Evolutionary conservation across 2,797 vertebrate genomes (phyloP), one percentile per base, ranked within the genome.

Genomic region (Spheniscus humboldti): DNA sequence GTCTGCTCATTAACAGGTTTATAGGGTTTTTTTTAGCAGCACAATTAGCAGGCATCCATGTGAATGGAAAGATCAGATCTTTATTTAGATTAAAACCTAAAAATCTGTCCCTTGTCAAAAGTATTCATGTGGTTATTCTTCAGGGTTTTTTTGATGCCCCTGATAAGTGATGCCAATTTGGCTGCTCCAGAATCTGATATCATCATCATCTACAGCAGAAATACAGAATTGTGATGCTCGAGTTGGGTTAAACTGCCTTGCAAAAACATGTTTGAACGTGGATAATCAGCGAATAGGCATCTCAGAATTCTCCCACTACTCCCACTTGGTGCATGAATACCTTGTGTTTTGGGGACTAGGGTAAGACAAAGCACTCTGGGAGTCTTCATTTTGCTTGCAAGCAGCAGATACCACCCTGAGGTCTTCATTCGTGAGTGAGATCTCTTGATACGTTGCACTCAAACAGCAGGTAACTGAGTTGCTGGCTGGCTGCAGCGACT

Each of bases 361-460:
- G 20, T 68, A 28, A 55, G 30, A 53, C n/a, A 14, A 24, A 90
- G 53, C 9, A 0, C 66, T 76, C 18, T 2, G 35, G 43, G 79
- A 64, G 10, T 10, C 35, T 81, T 77, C 19, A 3, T 41, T 77
- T 63, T 56, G 24, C 37, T 55, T 69, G 59, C 52, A 55, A 39
- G 71, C 41, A 62, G 35, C 23, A 48, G 62, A 37, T 35, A 6
- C 20, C 9, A 1, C 13, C 0, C 39, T 10, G 27, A 30, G 56
- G 13, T 43, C 71, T 22, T 77, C 8, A 7, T 56, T 75, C 8
- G 11, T 7, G 8, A 33, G n/a, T 4, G 48, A 83, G 53, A 78
- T n/a, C 17, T 78, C 31, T 56, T 0, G 0, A 27, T n/a, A 5
- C 2, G 8, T 15, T 24, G 52, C 6, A 7, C 45, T 80, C 37